phyloP scores from a whole-genome alignment of 1,140 invertebrate genomes.

The Leptinotarsa texana region DNA sequence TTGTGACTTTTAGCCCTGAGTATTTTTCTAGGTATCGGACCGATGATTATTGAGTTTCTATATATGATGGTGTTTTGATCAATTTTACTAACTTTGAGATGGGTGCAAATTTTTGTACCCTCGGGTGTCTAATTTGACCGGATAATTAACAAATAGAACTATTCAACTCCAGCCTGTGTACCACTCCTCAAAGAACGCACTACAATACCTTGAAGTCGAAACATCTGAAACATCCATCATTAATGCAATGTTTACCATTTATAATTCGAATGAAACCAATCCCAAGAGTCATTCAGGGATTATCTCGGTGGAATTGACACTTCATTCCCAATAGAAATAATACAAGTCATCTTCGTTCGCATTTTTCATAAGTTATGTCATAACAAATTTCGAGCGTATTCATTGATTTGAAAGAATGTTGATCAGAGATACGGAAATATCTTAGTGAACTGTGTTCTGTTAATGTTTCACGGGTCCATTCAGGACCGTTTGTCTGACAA shows the following conservation, averaged over 20 bases:
- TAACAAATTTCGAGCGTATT: constrained; percentile 44
- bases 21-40: no score
- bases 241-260: not conserved
- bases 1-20: no score
- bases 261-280: constrained; percentile 10
- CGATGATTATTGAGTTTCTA: no score
- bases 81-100: no score
- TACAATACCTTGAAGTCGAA: not conserved
- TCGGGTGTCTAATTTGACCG: no score
- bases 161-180: not conserved
- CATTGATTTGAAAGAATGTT: constrained; percentile 38
- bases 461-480: constrained; percentile 1
- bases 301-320: constrained; percentile 41
- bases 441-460: constrained; percentile 3
- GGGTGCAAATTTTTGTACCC: no score
- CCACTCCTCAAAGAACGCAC: not conserved
- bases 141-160: no score
- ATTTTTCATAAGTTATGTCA: constrained; percentile 46
- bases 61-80: no score
- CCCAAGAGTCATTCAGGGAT: constrained; percentile 12
- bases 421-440: constrained; percentile 35
- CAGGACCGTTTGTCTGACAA: not conserved
- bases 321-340: constrained; percentile 34
- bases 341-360: constrained; percentile 40
- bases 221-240: constrained; percentile 8